Conservation (phyloP, 2,888 invertebrate species). For the Drosophila affinis region DNA sequence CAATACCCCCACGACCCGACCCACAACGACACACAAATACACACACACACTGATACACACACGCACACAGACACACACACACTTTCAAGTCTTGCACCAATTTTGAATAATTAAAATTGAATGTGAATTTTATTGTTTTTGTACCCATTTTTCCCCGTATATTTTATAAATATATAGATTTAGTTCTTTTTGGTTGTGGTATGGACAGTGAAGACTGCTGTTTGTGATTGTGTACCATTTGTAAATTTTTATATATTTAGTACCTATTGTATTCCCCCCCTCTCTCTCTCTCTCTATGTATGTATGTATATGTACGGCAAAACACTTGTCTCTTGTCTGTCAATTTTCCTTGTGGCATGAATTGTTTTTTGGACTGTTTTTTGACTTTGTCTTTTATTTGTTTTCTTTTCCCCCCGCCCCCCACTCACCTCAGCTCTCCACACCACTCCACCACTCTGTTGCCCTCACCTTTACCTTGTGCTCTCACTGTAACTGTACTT, state of each 20-base stretch:
- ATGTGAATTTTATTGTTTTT: constrained; percentile 48
- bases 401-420: neutral
- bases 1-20: constrained; percentile 6
- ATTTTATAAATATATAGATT: constrained; percentile 47
- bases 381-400: constrained; percentile 20
- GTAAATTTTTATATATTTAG: constrained; percentile 48
- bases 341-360: constrained; percentile 57
- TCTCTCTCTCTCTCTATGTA: neutral
- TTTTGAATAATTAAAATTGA: constrained; percentile 47
- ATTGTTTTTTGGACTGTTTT: constrained; percentile 43
- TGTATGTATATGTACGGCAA: constrained; percentile 24
- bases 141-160: constrained; percentile 31
- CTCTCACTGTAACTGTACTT: constrained; percentile 23
- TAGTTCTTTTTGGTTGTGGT: constrained; percentile 27
- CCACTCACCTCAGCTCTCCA: constrained; percentile 12
- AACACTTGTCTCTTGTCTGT: constrained; percentile 31
- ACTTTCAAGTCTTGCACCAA: constrained; percentile 49
- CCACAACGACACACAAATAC: constrained; percentile 16
- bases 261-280: neutral
- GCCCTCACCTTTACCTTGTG: constrained; percentile 20
- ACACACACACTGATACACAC: constrained; percentile 34
- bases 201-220: constrained; percentile 53
- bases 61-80: constrained; percentile 18
- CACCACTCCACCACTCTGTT: constrained; percentile 19
- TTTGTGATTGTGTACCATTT: constrained; percentile 26